These are phyloP conservation scores for Mesembrinibis cayennensis DNA, from an alignment of 2,113 vertebrate species.

Conservation along the genomic window DNA sequence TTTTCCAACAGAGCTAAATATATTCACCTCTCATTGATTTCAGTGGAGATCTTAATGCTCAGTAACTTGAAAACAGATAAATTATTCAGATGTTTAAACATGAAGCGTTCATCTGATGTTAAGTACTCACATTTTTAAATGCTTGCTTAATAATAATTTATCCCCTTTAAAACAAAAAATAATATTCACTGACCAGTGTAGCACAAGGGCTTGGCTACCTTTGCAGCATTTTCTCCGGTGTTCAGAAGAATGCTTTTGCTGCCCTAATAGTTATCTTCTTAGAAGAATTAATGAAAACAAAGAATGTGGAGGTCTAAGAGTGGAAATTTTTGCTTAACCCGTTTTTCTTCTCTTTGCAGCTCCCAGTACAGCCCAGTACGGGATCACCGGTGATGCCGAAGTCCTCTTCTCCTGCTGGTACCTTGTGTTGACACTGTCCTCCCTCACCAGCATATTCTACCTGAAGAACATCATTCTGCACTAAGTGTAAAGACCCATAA, in stretches of 20 bases:
- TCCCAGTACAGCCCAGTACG: slow-evolving; percentile 94
- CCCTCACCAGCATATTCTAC: slow-evolving; percentile 94
- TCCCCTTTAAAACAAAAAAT: neutral
- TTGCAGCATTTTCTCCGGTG: rapidly evolving
- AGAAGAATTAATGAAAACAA: neutral
- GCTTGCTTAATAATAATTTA: neutral
- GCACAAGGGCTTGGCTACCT: neutral
- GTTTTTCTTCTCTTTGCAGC: slow-evolving; percentile 82
- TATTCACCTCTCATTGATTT: neutral
- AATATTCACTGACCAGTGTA: rapidly evolving
- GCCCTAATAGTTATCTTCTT: neutral
- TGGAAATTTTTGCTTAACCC: neutral
- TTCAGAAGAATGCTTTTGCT: neutral
- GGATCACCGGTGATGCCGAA: slow-evolving; percentile 88
- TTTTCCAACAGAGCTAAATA: neutral
- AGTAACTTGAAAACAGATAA: neutral
- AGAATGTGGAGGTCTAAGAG: neutral
- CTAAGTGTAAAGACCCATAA: slow-evolving; percentile 88
- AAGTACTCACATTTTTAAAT: neutral
- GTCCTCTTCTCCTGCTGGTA: slow-evolving; percentile 90
- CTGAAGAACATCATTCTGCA: slow-evolving; percentile 87
- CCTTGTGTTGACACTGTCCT: slow-evolving; percentile 92
- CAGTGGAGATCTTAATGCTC: neutral
- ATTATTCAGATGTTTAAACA: neutral
- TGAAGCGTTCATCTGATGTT: neutral